phyloP scores from a whole-genome alignment of 2,888 invertebrate species.

The Chrysolina americana region DNA sequence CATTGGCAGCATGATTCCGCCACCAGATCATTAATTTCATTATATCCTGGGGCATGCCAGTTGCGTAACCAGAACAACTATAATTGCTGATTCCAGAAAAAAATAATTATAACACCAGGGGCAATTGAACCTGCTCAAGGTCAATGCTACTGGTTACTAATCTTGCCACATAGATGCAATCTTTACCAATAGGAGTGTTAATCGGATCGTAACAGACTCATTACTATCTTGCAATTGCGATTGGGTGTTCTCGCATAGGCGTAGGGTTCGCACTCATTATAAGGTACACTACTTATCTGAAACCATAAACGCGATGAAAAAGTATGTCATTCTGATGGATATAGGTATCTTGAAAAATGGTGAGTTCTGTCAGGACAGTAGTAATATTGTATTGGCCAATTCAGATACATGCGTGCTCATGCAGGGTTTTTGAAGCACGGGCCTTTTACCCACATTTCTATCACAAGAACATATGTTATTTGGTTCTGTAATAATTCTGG shows the following conservation, averaged over 20 bases:
- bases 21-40: not conserved
- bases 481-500: no score
- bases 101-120: conserved; percentile 23
- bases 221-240: conserved; percentile 22
- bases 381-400: no score
- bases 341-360: no score
- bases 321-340: no score
- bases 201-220: conserved; percentile 37
- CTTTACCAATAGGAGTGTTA: conserved; percentile 39
- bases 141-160: conserved; percentile 46
- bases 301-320: no score
- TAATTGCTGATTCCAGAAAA: conserved; percentile 15
- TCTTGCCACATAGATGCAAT: conserved; percentile 35
- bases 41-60: not conserved
- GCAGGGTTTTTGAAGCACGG: no score
- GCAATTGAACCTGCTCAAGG: conserved; percentile 45
- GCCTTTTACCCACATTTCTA: no score
- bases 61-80: conserved; percentile 6
- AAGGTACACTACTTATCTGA: no score
- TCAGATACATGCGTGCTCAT: no score
- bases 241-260: conserved; percentile 7
- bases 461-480: no score
- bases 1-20: not conserved
- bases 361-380: no score
- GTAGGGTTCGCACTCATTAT: no score